Evolutionary conservation across 1,140 invertebrate species (phyloP).

Genomic region (Zaprionus ghesquierei): DNA sequence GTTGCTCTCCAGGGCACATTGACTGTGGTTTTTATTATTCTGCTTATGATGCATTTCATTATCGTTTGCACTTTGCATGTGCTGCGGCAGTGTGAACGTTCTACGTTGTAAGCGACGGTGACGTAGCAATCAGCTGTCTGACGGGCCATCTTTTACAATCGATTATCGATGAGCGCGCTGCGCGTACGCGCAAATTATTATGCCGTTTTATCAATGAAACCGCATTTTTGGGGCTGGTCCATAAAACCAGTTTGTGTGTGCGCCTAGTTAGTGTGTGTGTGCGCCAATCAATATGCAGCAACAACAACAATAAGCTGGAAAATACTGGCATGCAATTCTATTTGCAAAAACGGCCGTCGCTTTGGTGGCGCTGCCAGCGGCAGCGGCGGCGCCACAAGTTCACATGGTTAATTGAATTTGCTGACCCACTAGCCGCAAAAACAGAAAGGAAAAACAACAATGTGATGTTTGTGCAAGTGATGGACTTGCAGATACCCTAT

Average conservation of each 20-base stretch:
- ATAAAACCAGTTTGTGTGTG: slow-evolving; percentile 43
- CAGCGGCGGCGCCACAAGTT: slow-evolving; percentile 66
- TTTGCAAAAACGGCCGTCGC: slow-evolving; percentile 34
- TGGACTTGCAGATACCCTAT: slow-evolving; percentile 10
- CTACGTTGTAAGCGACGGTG: slow-evolving; percentile 17
- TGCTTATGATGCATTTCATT: background rate
- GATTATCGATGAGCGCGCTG: slow-evolving; percentile 27
- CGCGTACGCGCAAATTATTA: slow-evolving; percentile 28
- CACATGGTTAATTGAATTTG: slow-evolving; percentile 77
- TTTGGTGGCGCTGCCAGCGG: slow-evolving; percentile 4
- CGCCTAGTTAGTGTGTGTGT: background rate
- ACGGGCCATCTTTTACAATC: slow-evolving; percentile 25
- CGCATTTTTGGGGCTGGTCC: slow-evolving; percentile 22
- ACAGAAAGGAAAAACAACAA: slow-evolving; percentile 20
- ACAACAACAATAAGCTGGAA: slow-evolving; percentile 1
- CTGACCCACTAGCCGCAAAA: slow-evolving; percentile 65
- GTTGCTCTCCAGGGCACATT: background rate
- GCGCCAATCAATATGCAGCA: slow-evolving; percentile 46
- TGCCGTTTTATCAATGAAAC: slow-evolving; percentile 65
- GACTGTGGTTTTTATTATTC: background rate
- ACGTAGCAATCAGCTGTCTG: slow-evolving; percentile 45
- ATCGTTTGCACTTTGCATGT: background rate
- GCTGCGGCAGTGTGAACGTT: background rate
- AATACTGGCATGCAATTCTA: slow-evolving; percentile 61
- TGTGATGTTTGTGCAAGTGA: background rate